Evolutionary conservation across 2,888 invertebrate species (phyloP).

Genomic region (Tetrapedia diversipes): DNA sequence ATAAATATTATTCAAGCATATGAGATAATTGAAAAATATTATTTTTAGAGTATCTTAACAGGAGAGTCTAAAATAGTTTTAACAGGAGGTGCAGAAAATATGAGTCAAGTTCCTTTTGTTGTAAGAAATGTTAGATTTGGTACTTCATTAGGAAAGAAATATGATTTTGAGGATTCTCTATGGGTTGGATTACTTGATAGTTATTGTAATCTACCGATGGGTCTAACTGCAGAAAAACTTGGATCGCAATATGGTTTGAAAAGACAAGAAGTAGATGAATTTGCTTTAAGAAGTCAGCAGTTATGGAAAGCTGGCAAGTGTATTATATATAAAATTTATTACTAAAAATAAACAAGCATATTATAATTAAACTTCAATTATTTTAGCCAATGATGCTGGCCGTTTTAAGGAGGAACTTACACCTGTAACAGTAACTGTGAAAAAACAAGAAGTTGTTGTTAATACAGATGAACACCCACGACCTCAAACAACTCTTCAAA

Average conservation of each 20-base stretch:
- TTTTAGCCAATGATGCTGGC: constrained; percentile 92
- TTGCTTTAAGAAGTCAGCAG: constrained; percentile 92
- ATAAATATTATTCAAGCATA: not conserved
- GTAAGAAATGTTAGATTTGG: constrained; percentile 95
- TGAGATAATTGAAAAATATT: not conserved
- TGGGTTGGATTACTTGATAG: constrained; percentile 95
- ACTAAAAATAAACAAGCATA: not conserved
- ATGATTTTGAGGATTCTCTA: constrained; percentile 93
- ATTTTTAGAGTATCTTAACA: constrained; percentile 90
- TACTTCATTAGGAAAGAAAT: constrained; percentile 90
- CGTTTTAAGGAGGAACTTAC: constrained; percentile 95
- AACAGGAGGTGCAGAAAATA: constrained; percentile 97
- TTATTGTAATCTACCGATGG: constrained; percentile 97
- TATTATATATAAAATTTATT: not conserved
- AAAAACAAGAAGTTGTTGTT: constrained; percentile 91
- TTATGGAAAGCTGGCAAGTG: constrained; percentile 91
- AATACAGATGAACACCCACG: constrained; percentile 97
- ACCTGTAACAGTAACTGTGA: constrained; percentile 92
- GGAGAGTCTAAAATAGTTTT: constrained; percentile 94
- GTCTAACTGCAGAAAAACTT: constrained; percentile 96
- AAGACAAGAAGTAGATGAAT: constrained; percentile 93
- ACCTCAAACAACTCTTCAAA: constrained; percentile 93
- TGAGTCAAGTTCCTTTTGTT: constrained; percentile 96
- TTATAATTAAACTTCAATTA: not conserved
- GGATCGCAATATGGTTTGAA: constrained; percentile 93